Percentiles rank a stretch among this genome's conserved stretches.
phyloP scores from a whole-genome alignment of 2,113 vertebrate species.

The Chamaea fasciata region DNA sequence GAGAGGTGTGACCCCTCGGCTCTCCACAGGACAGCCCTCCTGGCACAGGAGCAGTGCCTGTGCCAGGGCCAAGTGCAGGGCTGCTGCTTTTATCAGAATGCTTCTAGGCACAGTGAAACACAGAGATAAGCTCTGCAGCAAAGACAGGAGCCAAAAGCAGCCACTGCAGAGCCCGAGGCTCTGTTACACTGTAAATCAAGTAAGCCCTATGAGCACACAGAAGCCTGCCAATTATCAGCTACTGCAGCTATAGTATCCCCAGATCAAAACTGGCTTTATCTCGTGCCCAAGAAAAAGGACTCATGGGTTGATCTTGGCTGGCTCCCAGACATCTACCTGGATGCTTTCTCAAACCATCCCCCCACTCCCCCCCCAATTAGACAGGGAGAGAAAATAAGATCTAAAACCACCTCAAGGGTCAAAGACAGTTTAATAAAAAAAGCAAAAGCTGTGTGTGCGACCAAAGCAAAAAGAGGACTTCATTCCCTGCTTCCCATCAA shows the following conservation, averaged over 20 bases:
- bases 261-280: background rate
- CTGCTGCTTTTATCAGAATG: background rate
- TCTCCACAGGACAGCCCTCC: background rate
- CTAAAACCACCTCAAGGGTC: background rate
- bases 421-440: background rate
- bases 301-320: background rate
- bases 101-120: background rate
- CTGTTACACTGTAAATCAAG: background rate
- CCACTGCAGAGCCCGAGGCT: background rate
- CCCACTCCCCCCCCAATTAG: background rate
- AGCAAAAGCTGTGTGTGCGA: background rate
- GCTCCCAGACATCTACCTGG: background rate
- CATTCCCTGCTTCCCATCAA: background rate
- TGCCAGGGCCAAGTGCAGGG: background rate
- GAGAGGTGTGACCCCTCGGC: background rate
- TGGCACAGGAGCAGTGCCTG: accelerated
- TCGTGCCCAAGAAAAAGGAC: background rate
- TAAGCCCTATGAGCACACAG: accelerated
- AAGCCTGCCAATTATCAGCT: background rate
- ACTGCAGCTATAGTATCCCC: background rate
- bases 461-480: background rate
- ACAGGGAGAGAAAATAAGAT: background rate
- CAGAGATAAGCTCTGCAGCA: background rate
- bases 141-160: background rate
- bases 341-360: background rate